These are phyloP conservation scores for Eublepharis macularius DNA, from an alignment of 2,113 vertebrate species.

Conservation along the genomic window DNA sequence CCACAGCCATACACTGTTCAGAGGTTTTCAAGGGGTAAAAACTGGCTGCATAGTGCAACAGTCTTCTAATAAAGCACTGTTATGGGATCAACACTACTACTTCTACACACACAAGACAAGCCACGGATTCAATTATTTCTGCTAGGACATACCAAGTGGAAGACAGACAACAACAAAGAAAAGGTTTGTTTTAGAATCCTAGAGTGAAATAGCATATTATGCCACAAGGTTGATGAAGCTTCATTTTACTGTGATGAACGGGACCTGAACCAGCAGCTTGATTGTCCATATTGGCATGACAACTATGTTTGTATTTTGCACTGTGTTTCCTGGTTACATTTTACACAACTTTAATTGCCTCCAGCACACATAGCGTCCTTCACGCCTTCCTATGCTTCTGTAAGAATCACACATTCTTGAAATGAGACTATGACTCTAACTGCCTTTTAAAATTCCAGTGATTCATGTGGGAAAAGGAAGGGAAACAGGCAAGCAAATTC, in stretches of 20 bases:
- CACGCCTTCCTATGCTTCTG: not conserved
- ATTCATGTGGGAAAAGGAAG: not conserved
- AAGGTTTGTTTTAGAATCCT: not conserved
- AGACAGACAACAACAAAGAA: not conserved
- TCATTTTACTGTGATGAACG: not conserved
- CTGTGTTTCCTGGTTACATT: not conserved
- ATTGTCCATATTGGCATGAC: not conserved
- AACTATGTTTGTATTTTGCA: not conserved
- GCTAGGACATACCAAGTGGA: not conserved
- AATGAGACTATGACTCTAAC: not conserved
- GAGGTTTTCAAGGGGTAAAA: not conserved
- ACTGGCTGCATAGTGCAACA: not conserved
- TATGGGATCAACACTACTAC: not conserved
- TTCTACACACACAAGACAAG: not conserved
- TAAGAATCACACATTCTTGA: too few relatives aligned
- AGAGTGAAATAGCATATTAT: not conserved
- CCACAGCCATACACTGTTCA: not conserved
- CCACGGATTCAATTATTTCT: not conserved
- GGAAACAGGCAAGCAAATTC: not conserved
- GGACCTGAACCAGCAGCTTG: not conserved
- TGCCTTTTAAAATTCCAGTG: not conserved
- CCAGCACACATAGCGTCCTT: not conserved
- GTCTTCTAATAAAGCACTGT: not conserved
- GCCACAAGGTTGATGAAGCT: rapidly evolving
- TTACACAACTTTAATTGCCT: not conserved